These are phyloP conservation scores for Phragmatobia fuliginosa DNA, from an alignment of 2,888 invertebrate species.

Conservation along the genomic window DNA sequence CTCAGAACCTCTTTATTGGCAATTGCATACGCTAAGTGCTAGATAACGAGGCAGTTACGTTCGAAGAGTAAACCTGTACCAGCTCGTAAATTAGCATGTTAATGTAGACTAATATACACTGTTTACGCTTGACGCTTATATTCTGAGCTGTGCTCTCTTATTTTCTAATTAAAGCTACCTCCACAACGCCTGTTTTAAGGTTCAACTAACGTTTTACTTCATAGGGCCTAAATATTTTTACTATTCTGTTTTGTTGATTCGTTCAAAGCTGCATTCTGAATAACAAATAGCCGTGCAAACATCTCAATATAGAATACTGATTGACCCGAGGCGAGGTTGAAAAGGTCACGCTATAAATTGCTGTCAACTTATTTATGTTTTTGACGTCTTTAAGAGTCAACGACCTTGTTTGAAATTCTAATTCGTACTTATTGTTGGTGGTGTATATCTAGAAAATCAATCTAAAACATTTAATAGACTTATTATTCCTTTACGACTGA, in stretches of 20 bases:
- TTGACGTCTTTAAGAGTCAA: neutral
- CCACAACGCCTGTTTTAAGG: neutral
- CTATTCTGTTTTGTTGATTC: neutral
- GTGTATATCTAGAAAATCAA: neutral
- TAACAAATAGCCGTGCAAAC: too few species aligned
- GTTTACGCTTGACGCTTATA: neutral
- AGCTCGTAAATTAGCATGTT: neutral
- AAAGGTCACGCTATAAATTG: neutral
- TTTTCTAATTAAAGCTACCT: neutral
- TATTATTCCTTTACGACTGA: neutral
- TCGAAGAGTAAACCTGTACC: conserved; percentile 21
- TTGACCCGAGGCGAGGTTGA: neutral
- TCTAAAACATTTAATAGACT: neutral
- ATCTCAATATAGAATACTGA: neutral
- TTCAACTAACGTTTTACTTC: neutral
- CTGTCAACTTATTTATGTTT: neutral
- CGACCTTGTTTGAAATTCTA: neutral
- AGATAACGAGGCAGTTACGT: too few species aligned
- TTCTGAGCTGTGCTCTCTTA: neutral
- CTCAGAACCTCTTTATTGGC: too few species aligned
- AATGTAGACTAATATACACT: neutral
- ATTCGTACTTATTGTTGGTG: neutral
- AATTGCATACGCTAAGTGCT: too few species aligned
- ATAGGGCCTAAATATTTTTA: neutral
- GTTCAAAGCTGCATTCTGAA: neutral